Evolutionary conservation across 2,888 invertebrate species (phyloP).

Genomic region (Bimastos eiseni): DNA sequence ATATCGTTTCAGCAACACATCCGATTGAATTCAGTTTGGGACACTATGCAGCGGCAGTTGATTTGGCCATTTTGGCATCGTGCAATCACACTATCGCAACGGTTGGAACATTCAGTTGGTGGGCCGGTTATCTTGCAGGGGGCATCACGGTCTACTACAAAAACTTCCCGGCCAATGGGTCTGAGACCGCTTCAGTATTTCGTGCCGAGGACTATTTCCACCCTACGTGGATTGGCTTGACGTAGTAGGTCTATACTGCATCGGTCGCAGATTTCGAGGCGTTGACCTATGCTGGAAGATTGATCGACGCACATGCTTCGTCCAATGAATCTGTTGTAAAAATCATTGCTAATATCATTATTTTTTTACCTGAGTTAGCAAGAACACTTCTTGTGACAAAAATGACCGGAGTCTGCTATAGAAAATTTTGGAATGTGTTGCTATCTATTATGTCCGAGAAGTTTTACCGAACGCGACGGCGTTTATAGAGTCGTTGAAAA

Average conservation of each 20-base stretch:
- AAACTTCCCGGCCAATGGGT: conserved; percentile 22
- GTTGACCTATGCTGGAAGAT: not conserved
- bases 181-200: conserved; percentile 7
- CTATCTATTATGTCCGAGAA: too few relatives aligned
- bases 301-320: too few relatives aligned
- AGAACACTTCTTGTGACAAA: too few relatives aligned
- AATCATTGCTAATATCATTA: too few relatives aligned
- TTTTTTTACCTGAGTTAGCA: too few relatives aligned
- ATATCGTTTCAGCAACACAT: not conserved
- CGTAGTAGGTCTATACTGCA: not conserved
- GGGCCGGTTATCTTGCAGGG: conserved; percentile 32
- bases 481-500: too few relatives aligned
- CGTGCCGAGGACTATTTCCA: conserved; percentile 23
- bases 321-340: too few relatives aligned
- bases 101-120: conserved; percentile 31
- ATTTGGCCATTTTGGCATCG: conserved; percentile 24
- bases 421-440: too few relatives aligned
- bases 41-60: not conserved
- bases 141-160: conserved; percentile 28
- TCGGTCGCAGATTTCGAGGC: not conserved
- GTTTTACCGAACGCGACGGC: too few relatives aligned
- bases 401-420: too few relatives aligned
- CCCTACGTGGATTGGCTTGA: conserved; percentile 28
- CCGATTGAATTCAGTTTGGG: not conserved
- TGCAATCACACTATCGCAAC: conserved; percentile 32